Conservation (phyloP, 1,140 invertebrate species). For the Hormaphis cornu region DNA sequence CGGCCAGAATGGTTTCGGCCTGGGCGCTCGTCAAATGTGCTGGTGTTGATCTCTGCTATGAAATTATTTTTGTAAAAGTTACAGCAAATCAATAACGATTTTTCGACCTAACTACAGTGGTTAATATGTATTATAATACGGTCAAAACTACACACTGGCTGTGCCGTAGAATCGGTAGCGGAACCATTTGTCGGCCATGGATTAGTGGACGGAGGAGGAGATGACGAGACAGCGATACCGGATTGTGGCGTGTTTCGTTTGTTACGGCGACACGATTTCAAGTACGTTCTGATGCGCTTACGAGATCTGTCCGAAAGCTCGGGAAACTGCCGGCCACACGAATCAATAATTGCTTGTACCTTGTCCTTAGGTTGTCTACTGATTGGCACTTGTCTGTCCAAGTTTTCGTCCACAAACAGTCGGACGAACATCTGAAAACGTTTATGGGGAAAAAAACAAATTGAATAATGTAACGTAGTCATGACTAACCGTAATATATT, state of each 20-base stretch:
- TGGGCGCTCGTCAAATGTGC: constrained; percentile 92
- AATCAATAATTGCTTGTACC: constrained; percentile 94
- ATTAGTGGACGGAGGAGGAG: not conserved
- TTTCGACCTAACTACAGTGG: not conserved
- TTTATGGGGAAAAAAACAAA: not conserved
- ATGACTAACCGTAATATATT: not conserved
- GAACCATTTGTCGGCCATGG: constrained; percentile 3
- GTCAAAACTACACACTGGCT: not conserved
- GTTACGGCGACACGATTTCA: constrained; percentile 89
- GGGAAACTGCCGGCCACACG: constrained; percentile 90
- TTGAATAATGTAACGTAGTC: not conserved
- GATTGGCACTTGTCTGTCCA: constrained; percentile 91
- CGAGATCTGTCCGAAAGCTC: constrained; percentile 89
- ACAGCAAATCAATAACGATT: not conserved
- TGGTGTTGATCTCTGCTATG: constrained; percentile 79
- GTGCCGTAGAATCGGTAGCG: not conserved
- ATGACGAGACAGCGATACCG: not conserved
- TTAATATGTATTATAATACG: not conserved
- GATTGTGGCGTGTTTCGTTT: constrained; percentile 56
- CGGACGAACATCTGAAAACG: constrained; percentile 86
- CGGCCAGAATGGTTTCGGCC: constrained; percentile 88
- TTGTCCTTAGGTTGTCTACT: constrained; percentile 97
- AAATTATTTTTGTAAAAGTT: constrained; percentile 36
- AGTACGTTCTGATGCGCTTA: constrained; percentile 88
- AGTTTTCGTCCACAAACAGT: constrained; percentile 91